Conservation (phyloP, 64 coral and sea anemone species). For the Pocillopora verrucosa region DNA sequence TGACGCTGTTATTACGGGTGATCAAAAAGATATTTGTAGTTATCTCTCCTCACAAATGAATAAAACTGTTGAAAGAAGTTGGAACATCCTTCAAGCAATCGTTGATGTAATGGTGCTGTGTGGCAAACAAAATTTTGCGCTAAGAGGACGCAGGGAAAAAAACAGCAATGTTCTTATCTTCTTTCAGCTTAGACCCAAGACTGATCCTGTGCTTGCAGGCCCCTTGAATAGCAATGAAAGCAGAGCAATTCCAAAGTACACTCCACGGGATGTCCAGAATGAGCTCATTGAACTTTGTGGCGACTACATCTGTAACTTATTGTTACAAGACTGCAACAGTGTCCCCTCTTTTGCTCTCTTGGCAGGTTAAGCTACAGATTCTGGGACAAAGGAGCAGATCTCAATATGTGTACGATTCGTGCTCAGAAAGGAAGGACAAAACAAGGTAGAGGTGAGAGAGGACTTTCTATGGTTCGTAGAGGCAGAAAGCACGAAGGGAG, state of each 20-base stretch:
- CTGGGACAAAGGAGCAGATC: not conserved
- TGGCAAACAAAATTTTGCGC: no score
- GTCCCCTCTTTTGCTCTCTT: not conserved
- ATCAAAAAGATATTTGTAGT: no score
- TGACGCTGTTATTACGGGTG: no score
- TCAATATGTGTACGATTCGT: slow-evolving; percentile 57
- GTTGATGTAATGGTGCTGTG: no score
- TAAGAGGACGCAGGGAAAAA: no score
- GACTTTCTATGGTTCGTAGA: slow-evolving; percentile 71
- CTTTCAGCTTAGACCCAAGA: slow-evolving; percentile 1
- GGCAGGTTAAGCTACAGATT: not conserved
- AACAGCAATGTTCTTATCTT: no score
- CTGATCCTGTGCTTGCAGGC: slow-evolving; percentile 65
- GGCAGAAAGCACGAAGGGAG: slow-evolving; percentile 72
- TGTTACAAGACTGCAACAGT: slow-evolving; percentile 26
- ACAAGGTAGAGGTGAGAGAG: slow-evolving; percentile 65
- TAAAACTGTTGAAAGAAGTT: no score
- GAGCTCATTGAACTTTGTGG: slow-evolving; percentile 58
- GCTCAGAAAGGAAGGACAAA: slow-evolving; percentile 67
- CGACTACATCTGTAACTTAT: slow-evolving; percentile 34
- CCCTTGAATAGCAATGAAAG: slow-evolving; percentile 46
- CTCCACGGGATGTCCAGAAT: slow-evolving; percentile 69
- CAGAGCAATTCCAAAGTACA: slow-evolving; percentile 46
- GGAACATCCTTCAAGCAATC: no score
- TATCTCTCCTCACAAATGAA: no score